Evolutionary conservation across 2,888 invertebrate species (phyloP).

Genomic region (Acholoe squamosa): DNA sequence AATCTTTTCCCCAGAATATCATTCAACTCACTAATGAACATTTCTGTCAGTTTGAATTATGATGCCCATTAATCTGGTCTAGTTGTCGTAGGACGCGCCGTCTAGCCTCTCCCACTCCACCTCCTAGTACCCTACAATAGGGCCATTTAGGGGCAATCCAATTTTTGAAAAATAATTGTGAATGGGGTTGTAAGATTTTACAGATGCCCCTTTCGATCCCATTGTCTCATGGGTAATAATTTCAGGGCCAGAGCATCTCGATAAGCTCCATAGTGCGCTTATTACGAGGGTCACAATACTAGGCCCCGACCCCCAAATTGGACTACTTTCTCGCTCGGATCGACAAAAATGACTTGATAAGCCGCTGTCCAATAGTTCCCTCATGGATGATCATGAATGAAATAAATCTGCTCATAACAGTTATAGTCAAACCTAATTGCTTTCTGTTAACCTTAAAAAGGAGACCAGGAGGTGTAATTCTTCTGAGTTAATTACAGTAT

Average conservation of each 20-base stretch:
- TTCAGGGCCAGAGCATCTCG: background rate
- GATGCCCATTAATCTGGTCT: constrained; percentile 29
- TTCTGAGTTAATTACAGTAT: constrained; percentile 54
- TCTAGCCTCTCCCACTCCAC: background rate
- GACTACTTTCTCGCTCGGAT: background rate
- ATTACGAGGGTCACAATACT: background rate
- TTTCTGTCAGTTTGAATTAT: constrained; percentile 28
- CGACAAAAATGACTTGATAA: constrained; percentile 10
- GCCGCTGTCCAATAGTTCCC: background rate
- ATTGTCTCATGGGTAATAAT: constrained; percentile 28
- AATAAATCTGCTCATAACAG: background rate
- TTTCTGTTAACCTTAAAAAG: background rate
- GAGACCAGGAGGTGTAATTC: constrained; percentile 22
- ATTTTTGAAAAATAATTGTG: background rate
- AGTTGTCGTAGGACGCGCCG: background rate
- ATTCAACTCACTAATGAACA: constrained; percentile 43
- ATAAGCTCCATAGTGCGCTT: constrained; percentile 10
- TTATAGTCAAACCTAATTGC: constrained; percentile 1
- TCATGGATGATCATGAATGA: background rate
- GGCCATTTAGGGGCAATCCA: constrained; percentile 25
- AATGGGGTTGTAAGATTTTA: constrained; percentile 11
- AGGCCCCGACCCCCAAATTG: background rate
- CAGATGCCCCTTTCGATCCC: background rate
- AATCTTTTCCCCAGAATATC: constrained; percentile 52
- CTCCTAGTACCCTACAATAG: background rate